Conservation (phyloP, 2,888 invertebrate genomes). For the Melikaiella ostensackeni region DNA sequence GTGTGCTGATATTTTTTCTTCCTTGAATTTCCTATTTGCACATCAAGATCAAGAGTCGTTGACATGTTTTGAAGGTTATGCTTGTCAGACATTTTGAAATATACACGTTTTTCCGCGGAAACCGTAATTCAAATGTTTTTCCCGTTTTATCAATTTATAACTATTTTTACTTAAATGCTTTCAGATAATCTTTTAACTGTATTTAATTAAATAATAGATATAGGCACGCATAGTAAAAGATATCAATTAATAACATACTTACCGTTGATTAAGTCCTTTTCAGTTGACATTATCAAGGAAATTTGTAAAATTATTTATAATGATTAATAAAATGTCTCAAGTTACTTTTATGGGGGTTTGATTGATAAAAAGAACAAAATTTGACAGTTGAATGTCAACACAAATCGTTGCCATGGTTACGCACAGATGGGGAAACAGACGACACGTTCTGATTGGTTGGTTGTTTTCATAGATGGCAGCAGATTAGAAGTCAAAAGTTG, state of each 20-base stretch:
- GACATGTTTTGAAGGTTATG: neutral
- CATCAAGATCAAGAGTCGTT: slow-evolving; percentile 13
- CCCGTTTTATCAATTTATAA: neutral
- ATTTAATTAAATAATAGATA: neutral
- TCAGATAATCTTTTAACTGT: slow-evolving; percentile 2
- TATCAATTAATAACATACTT: slow-evolving; percentile 45
- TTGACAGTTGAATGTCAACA: slow-evolving; percentile 12
- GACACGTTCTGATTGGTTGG: neutral
- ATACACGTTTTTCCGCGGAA: neutral
- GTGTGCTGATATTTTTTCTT: slow-evolving; percentile 7
- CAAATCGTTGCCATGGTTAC: slow-evolving; percentile 33
- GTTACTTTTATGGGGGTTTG: neutral
- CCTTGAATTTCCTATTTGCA: slow-evolving; percentile 14
- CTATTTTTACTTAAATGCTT: neutral
- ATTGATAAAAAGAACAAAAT: neutral
- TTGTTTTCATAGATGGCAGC: neutral
- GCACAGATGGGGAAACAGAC: neutral
- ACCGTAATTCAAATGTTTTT: neutral
- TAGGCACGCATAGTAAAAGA: neutral
- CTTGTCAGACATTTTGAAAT: neutral
- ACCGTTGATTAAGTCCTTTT: slow-evolving; percentile 70
- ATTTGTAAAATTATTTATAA: neutral
- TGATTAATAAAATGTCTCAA: neutral
- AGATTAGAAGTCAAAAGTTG: neutral
- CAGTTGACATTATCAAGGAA: slow-evolving; percentile 62